Evolutionary conservation across 2,113 vertebrate species (phyloP).

Genomic region (Oenanthe oenanthe): DNA sequence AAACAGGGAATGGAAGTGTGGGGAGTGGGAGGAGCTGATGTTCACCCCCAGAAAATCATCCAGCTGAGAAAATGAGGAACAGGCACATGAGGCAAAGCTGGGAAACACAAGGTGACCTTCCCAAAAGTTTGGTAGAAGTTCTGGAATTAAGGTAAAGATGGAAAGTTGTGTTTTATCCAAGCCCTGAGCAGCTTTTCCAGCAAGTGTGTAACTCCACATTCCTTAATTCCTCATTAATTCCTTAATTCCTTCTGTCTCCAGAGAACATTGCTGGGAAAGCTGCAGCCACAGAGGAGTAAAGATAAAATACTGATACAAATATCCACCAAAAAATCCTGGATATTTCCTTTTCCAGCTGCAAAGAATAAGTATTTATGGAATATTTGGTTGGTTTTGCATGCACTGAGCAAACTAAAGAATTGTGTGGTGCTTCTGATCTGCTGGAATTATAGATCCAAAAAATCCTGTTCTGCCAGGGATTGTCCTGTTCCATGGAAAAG

Average conservation of each 20-base stretch:
- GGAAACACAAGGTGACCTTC: background rate
- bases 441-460: background rate
- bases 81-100: background rate
- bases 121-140: background rate
- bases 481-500: background rate
- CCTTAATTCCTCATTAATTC: background rate
- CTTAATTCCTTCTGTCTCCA: background rate
- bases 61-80: background rate
- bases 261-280: background rate
- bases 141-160: background rate
- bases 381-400: background rate
- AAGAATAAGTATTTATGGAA: background rate
- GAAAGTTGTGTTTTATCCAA: background rate
- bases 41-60: background rate
- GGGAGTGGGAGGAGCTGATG: background rate
- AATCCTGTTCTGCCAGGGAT: background rate
- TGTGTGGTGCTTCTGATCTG: background rate
- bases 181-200: background rate
- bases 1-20: accelerated
- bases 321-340: background rate
- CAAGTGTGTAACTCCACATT: background rate
- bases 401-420: background rate
- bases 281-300: background rate
- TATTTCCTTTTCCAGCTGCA: background rate
- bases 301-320: accelerated